phyloP scores from a whole-genome alignment of 1,140 invertebrate genomes.

The Hycleus phaleratus region DNA sequence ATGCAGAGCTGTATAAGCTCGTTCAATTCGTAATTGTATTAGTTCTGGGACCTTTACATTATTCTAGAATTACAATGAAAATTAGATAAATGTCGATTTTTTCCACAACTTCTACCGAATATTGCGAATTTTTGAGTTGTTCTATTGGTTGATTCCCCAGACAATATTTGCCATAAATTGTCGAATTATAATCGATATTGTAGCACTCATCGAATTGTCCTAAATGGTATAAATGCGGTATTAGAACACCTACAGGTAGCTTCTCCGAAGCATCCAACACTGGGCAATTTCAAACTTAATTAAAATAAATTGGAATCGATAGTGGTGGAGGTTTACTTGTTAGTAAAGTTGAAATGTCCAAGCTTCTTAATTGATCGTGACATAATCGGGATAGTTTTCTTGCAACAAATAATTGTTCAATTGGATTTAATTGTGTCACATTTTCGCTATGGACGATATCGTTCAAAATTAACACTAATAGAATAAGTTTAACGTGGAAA shows the following conservation, averaged over 20 bases:
- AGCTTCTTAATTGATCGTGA: too few relatives aligned
- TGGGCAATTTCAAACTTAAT: conserved; percentile 3
- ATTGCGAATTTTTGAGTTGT: not conserved
- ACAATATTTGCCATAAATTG: conserved; percentile 16
- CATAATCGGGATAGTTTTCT: too few relatives aligned
- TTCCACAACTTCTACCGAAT: not conserved
- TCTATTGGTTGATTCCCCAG: not conserved
- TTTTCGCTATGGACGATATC: too few relatives aligned
- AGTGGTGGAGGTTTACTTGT: not conserved
- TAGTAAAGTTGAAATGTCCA: not conserved
- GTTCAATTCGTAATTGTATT: not conserved
- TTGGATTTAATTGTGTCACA: too few relatives aligned
- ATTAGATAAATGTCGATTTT: not conserved
- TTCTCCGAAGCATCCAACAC: conserved; percentile 40
- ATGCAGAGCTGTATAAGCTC: not conserved
- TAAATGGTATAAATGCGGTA: conserved; percentile 32
- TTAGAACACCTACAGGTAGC: conserved; percentile 34
- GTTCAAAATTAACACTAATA: too few relatives aligned
- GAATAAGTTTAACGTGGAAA: too few relatives aligned
- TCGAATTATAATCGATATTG: not conserved
- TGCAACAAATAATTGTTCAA: too few relatives aligned
- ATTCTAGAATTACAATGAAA: not conserved
- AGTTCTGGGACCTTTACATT: not conserved
- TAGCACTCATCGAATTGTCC: conserved; percentile 39
- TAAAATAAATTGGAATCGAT: too few relatives aligned